These are phyloP conservation scores for Rutilus rutilus DNA, from an alignment of 2,113 vertebrate species.

Conservation along the genomic window DNA sequence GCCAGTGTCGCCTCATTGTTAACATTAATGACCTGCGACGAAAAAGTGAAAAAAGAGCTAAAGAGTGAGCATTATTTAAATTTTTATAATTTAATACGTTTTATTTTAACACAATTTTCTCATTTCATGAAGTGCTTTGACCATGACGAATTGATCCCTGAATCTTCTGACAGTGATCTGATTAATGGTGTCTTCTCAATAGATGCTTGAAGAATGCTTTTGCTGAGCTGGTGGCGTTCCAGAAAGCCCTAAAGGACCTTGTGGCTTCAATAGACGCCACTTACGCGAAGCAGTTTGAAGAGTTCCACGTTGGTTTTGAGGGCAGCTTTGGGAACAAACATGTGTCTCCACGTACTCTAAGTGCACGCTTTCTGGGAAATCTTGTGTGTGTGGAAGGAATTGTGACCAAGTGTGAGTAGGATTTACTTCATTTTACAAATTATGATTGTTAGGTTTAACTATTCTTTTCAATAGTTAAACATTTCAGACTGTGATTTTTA, in stretches of 20 bases:
- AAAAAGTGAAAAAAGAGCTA: constrained; percentile 66
- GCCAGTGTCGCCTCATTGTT: constrained; percentile 62
- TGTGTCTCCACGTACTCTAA: constrained; percentile 67
- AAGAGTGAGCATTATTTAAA: constrained; percentile 53
- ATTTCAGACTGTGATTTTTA: background rate
- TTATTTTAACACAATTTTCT: background rate
- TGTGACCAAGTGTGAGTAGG: constrained; percentile 74
- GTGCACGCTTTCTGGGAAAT: constrained; percentile 70
- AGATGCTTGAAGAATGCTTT: constrained; percentile 76
- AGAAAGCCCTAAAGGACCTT: constrained; percentile 79
- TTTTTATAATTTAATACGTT: too few species aligned
- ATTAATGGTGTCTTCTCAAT: background rate
- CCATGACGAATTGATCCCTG: background rate
- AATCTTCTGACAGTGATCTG: background rate
- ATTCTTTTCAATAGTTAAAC: background rate
- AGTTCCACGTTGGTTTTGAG: constrained; percentile 72
- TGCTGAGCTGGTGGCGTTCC: constrained; percentile 75
- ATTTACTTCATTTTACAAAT: background rate
- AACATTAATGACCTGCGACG: constrained; percentile 68
- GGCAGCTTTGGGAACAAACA: constrained; percentile 71
- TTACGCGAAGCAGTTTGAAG: constrained; percentile 73
- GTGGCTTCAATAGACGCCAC: constrained; percentile 71
- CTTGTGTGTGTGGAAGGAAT: constrained; percentile 78
- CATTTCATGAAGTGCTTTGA: background rate
- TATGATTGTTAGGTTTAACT: background rate